Evolutionary conservation across 2,888 invertebrate species (phyloP).

Genomic region (Siphlonurus alternatus): DNA sequence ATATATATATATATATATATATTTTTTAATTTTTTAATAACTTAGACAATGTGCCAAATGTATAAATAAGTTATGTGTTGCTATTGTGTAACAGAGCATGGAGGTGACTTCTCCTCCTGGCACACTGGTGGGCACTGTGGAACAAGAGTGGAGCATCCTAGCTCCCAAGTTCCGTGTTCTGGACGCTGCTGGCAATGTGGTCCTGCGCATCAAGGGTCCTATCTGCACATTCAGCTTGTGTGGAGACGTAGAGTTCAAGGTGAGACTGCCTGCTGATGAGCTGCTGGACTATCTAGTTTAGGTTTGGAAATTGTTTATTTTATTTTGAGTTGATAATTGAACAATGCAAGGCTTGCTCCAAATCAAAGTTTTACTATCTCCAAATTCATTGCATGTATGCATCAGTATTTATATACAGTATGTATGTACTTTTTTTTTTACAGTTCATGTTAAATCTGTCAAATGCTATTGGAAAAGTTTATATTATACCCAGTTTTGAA

Average conservation of each 20-base stretch:
- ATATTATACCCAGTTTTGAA: too few relatives aligned
- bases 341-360: constrained; percentile 8
- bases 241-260: constrained; percentile 71
- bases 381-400: too few relatives aligned
- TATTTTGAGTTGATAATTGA: background rate
- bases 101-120: constrained; percentile 61
- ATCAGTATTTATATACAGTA: too few relatives aligned
- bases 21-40: too few relatives aligned
- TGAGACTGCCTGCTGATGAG: constrained; percentile 25
- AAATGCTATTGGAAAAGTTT: too few relatives aligned
- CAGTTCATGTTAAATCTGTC: too few relatives aligned
- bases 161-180: constrained; percentile 56
- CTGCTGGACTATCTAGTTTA: background rate
- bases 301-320: background rate
- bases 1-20: too few relatives aligned
- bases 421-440: too few relatives aligned
- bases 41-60: too few relatives aligned
- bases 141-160: constrained; percentile 61
- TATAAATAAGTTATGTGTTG: too few relatives aligned
- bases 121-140: constrained; percentile 47
- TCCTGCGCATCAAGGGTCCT: constrained; percentile 67
- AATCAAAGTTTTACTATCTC: too few relatives aligned
- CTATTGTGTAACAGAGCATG: constrained; percentile 39
- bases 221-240: constrained; percentile 60
- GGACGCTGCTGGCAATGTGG: constrained; percentile 53